phyloP scores from a whole-genome alignment of 1,140 invertebrate species.

The Diorhabda sublineata region DNA sequence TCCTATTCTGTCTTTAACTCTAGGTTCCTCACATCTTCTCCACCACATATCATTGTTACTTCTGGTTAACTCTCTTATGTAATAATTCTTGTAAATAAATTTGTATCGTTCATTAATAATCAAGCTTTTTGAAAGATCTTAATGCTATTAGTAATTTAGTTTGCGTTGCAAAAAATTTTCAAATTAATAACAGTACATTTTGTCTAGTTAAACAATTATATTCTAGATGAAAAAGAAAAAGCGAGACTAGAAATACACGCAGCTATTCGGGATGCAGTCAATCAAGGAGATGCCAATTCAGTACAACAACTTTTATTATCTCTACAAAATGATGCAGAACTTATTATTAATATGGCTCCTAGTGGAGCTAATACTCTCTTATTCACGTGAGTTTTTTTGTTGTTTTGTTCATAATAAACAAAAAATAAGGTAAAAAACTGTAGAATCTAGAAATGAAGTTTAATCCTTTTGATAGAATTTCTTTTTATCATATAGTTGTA shows the following conservation, averaged over 20 bases:
- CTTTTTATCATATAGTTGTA: too few relatives aligned
- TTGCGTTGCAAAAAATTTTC: too few relatives aligned
- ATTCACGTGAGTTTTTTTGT: constrained; percentile 62
- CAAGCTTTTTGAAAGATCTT: too few relatives aligned
- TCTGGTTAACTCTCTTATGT: not conserved
- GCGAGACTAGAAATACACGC: constrained; percentile 65
- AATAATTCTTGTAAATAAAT: not conserved
- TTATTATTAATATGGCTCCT: constrained; percentile 79
- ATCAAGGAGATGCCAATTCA: constrained; percentile 60
- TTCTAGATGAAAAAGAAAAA: constrained; percentile 67
- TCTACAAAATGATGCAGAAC: constrained; percentile 61
- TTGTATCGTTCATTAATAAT: not conserved
- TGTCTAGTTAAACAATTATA: not conserved
- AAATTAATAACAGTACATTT: not conserved
- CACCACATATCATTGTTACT: too few relatives aligned
- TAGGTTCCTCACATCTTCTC: not conserved
- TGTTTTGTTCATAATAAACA: not conserved
- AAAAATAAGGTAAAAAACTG: not conserved
- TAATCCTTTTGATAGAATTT: too few relatives aligned
- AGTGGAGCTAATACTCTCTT: constrained; percentile 81
- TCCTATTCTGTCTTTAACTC: too few relatives aligned
- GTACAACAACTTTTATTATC: constrained; percentile 63
- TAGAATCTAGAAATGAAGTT: not conserved
- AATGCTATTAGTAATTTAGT: too few relatives aligned
- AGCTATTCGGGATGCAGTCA: constrained; percentile 67